Conservation (phyloP, 2,113 vertebrate species). For the Copsychus sechellarum region DNA sequence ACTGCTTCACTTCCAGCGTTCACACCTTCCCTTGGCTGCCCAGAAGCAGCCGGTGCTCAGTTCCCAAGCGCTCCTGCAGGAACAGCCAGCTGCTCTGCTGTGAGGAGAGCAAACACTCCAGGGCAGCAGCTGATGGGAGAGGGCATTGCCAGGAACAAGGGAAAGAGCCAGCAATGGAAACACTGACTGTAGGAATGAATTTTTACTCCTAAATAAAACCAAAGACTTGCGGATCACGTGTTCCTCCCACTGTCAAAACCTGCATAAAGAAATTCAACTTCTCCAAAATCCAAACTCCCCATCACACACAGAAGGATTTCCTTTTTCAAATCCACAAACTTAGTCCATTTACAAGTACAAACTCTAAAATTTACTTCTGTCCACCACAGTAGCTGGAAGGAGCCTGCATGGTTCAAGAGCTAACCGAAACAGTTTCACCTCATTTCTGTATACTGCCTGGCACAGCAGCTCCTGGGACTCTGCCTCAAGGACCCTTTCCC, state of each 20-base stretch:
- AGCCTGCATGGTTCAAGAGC: not conserved
- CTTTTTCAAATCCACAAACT: not conserved
- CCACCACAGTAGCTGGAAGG: not conserved
- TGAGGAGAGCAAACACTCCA: not conserved
- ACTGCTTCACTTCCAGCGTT: not conserved
- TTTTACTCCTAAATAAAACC: not conserved
- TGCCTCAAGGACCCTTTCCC: not conserved
- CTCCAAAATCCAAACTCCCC: not conserved
- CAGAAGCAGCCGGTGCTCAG: not conserved
- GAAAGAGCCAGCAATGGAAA: not conserved
- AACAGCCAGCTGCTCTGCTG: not conserved
- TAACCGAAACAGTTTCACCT: not conserved
- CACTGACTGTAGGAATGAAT: not conserved
- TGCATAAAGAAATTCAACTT: not conserved
- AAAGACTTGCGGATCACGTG: rapidly evolving
- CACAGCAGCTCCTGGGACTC: not conserved
- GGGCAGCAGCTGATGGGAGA: not conserved
- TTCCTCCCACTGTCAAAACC: not conserved
- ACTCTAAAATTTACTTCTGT: not conserved
- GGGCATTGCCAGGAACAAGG: not conserved
- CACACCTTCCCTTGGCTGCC: not conserved
- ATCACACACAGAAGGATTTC: not conserved
- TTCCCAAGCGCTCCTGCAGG: not conserved
- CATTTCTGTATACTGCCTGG: not conserved
- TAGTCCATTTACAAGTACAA: not conserved